phyloP scores from a whole-genome alignment of 1,140 invertebrate species.

The Mactra quadrangularis region DNA sequence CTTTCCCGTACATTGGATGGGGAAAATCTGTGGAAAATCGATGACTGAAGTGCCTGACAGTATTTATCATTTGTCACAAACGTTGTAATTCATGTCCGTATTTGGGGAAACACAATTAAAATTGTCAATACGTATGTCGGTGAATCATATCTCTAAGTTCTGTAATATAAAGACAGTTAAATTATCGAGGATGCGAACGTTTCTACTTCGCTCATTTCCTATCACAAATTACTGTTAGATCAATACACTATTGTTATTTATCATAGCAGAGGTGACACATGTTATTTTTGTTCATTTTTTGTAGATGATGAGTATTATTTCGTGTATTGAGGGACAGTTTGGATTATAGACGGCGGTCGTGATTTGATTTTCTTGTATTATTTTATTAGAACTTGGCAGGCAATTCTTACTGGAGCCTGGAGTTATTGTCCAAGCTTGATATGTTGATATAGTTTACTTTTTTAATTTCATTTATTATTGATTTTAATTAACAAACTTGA shows the following conservation, averaged over 20 bases:
- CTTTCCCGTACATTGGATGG: conserved; percentile 22
- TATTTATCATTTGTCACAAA: conserved; percentile 60
- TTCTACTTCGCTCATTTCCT: conserved; percentile 55
- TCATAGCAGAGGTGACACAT: conserved; percentile 60
- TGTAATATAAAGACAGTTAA: conserved; percentile 55
- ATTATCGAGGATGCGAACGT: conserved; percentile 57
- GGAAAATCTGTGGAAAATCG: no score
- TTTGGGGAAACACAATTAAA: conserved; percentile 63
- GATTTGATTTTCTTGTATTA: conserved; percentile 58
- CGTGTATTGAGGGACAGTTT: conserved; percentile 47
- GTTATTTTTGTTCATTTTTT: conserved; percentile 60
- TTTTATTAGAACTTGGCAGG: conserved; percentile 54
- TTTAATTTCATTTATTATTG: no score
- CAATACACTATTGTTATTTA: conserved; percentile 56
- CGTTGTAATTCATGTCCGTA: conserved; percentile 51
- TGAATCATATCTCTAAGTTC: conserved; percentile 58
- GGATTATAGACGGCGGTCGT: conserved; percentile 43
- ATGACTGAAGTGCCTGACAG: conserved; percentile 48
- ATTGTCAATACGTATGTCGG: conserved; percentile 63
- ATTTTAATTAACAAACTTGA: no score
- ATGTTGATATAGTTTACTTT: not conserved
- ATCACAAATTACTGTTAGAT: conserved; percentile 53
- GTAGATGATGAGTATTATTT: conserved; percentile 33
- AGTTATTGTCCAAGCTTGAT: not conserved
- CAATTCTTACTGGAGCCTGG: no score